phyloP scores from a whole-genome alignment of 2,797 vertebrate species.

The Eulemur mongoz region DNA sequence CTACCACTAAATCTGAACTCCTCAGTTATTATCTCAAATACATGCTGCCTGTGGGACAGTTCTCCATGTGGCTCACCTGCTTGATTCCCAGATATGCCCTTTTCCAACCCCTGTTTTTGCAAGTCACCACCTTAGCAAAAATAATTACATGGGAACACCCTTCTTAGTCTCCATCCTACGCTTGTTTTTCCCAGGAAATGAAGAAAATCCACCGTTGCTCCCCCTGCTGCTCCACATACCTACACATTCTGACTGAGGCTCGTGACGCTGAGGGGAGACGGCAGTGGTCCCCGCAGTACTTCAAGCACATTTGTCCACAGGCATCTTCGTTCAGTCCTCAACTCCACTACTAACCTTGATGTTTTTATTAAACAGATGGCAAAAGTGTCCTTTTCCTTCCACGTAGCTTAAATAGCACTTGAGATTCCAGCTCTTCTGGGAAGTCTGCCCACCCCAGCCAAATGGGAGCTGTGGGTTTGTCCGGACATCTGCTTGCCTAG shows the following conservation, averaged over 20 bases:
- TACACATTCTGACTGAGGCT: background rate
- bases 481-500: background rate
- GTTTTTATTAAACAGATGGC: background rate
- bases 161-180: background rate
- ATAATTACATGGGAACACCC: background rate
- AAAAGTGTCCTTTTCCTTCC: background rate
- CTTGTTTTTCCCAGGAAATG: background rate
- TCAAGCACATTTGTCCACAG: background rate
- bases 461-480: background rate
- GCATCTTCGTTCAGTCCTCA: background rate
- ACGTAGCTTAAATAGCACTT: background rate
- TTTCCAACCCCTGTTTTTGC: background rate
- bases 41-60: background rate
- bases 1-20: background rate
- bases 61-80: background rate
- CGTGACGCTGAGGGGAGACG: background rate
- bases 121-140: background rate
- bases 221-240: background rate
- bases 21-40: background rate
- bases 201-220: background rate
- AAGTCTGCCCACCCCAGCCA: background rate
- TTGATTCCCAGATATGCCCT: background rate
- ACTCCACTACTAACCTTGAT: background rate
- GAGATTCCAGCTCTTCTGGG: background rate
- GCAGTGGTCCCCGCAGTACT: background rate